Conservation (phyloP, 2,797 vertebrate species). For the Lepilemur ruficaudatus region DNA sequence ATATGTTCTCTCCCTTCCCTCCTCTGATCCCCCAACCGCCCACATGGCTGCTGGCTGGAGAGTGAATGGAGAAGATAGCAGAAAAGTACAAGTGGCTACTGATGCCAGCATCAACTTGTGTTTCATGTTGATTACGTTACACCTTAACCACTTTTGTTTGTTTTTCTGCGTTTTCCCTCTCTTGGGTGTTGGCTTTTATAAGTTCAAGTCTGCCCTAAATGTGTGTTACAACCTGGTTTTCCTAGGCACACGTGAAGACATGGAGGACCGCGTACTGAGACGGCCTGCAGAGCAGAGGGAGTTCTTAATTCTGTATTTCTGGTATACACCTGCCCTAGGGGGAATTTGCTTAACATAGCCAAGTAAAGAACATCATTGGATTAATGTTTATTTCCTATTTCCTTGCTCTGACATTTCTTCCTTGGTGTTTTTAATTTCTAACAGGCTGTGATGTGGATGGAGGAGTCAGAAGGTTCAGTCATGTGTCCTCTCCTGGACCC, state of each 20-base stretch:
- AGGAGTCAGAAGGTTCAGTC: neutral
- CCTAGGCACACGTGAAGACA: neutral
- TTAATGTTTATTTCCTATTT: neutral
- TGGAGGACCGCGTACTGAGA: rapidly evolving
- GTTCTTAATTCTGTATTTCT: neutral
- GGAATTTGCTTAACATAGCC: neutral
- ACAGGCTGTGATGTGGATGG: neutral
- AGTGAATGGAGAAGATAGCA: rapidly evolving
- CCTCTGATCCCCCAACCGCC: neutral
- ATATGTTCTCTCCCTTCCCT: rapidly evolving
- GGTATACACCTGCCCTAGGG: neutral
- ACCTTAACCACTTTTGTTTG: neutral
- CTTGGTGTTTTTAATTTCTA: neutral
- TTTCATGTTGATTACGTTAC: rapidly evolving
- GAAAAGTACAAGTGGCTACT: neutral
- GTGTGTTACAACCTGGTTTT: neutral
- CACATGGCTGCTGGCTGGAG: neutral
- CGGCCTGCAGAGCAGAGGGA: rapidly evolving
- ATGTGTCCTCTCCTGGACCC: neutral
- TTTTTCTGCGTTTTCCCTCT: neutral
- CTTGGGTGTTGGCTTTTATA: neutral
- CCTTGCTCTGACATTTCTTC: neutral
- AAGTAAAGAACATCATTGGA: neutral
- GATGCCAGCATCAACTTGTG: no score
- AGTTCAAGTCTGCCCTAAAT: neutral